Evolutionary conservation across 2,888 invertebrate species (phyloP).

Genomic region (Dilophus febrilis): DNA sequence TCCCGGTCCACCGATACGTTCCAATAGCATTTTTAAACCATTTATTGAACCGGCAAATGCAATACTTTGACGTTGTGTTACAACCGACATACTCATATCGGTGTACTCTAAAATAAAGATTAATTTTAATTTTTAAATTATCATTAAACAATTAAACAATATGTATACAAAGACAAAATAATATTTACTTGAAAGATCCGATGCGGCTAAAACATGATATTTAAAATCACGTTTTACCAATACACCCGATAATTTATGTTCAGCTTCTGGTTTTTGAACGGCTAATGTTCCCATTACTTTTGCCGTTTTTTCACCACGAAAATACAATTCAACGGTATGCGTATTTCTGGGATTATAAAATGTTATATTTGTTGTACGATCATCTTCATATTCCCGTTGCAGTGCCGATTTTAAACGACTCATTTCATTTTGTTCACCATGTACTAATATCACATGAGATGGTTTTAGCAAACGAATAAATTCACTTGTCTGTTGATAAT

Average conservation of each 20-base stretch:
- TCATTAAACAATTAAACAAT: too few species aligned
- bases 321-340: constrained; percentile 79
- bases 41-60: constrained; percentile 63
- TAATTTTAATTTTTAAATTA: neutral
- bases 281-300: constrained; percentile 94
- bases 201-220: constrained; percentile 83
- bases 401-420: constrained; percentile 85
- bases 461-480: constrained; percentile 89
- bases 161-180: too few species aligned
- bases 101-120: constrained; percentile 60
- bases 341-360: constrained; percentile 95
- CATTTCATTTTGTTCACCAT: constrained; percentile 99
- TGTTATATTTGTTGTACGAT: constrained; percentile 60
- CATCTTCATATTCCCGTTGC: constrained; percentile 82
- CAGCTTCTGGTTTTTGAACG: constrained; percentile 59
- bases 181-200: constrained; percentile 68
- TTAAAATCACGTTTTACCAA: constrained; percentile 95
- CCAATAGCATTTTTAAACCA: constrained; percentile 55
- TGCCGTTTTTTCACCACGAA: constrained; percentile 95
- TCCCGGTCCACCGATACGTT: constrained; percentile 53
- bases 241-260: constrained; percentile 72
- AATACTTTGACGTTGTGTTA: constrained; percentile 82
- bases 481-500: constrained; percentile 94
- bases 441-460: constrained; percentile 90
- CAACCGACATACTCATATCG: constrained; percentile 83